phyloP scores from a whole-genome alignment of 2,888 invertebrate genomes.

The Hemistola chrysoprasaria region DNA sequence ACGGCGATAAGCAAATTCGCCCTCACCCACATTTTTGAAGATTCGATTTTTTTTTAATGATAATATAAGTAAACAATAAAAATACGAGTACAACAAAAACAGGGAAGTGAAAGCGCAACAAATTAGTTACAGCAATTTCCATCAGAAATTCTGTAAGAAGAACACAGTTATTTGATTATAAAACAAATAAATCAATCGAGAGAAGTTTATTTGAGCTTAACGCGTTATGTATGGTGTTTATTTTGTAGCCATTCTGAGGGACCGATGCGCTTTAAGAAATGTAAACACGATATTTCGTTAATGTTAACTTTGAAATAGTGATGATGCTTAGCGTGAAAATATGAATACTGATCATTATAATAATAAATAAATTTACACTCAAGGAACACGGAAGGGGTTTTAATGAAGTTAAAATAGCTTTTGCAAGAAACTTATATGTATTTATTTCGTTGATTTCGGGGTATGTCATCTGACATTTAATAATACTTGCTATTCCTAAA shows the following conservation, averaged over 20 bases:
- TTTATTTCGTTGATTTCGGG: too few species aligned
- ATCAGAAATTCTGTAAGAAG: conserved; percentile 19
- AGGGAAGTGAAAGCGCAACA: conserved; percentile 15
- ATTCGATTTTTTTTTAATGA: too few species aligned
- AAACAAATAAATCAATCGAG: conserved; percentile 29
- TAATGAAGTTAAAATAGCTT: not conserved
- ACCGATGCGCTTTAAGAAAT: conserved; percentile 29
- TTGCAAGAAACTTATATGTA: too few species aligned
- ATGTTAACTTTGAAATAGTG: conserved; percentile 38
- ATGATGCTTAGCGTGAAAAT: conserved; percentile 8
- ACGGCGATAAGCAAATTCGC: too few species aligned
- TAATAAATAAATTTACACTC: conserved; percentile 5
- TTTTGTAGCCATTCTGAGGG: conserved; percentile 32
- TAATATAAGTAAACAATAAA: too few species aligned
- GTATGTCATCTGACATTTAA: too few species aligned
- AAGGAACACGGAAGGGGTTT: conserved; percentile 8
- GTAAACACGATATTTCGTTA: conserved; percentile 39
- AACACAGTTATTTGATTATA: conserved; percentile 19
- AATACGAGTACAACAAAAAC: conserved; percentile 2
- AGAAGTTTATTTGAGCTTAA: conserved; percentile 42
- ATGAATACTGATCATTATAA: conserved; percentile 6
- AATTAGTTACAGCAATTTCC: conserved; percentile 18
- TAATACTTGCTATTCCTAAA: too few species aligned
- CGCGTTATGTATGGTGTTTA: conserved; percentile 46
- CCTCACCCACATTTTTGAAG: too few species aligned